Evolutionary conservation across 2,113 vertebrate genomes (phyloP).

Genomic region (Pollimyrus isidori): DNA sequence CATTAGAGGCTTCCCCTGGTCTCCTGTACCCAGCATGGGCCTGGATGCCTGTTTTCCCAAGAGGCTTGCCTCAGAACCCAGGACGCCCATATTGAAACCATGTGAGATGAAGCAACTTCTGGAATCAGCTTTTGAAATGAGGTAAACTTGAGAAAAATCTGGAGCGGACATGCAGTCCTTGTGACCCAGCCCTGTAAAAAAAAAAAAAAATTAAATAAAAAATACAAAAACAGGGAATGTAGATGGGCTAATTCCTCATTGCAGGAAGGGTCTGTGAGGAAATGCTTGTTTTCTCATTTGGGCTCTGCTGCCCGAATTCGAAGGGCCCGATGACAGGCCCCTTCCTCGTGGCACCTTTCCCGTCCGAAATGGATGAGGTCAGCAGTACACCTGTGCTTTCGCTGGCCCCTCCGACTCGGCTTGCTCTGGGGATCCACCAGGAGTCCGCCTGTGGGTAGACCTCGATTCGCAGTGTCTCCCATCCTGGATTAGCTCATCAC

Average conservation of each 20-base stretch:
- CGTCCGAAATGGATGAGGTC: neutral
- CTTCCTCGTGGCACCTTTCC: neutral
- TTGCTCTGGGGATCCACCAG: neutral
- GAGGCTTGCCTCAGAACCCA: slow-evolving; percentile 39
- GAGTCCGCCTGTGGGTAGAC: neutral
- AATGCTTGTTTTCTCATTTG: neutral
- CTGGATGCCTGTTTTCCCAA: slow-evolving; percentile 29
- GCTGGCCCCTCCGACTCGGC: neutral
- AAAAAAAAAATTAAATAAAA: slow-evolving; percentile 34
- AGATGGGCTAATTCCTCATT: slow-evolving; percentile 1
- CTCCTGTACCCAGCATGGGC: slow-evolving; percentile 30
- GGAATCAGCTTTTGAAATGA: slow-evolving; percentile 55
- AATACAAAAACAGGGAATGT: slow-evolving; percentile 25
- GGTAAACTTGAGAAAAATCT: slow-evolving; percentile 50
- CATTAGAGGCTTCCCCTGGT: slow-evolving; percentile 30
- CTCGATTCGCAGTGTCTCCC: neutral
- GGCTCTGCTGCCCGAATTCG: neutral
- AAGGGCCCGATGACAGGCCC: neutral
- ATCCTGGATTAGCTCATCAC: neutral
- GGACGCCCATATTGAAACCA: slow-evolving; percentile 60
- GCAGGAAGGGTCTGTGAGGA: neutral
- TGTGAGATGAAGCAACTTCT: slow-evolving; percentile 62
- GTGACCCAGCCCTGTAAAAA: slow-evolving; percentile 37
- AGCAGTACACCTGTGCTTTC: neutral
- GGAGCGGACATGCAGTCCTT: slow-evolving; percentile 46